Evolutionary conservation across 2,113 vertebrate genomes (phyloP), one percentile per base, ranked within the genome.

Genomic region (Sisor rabdophorus): DNA sequence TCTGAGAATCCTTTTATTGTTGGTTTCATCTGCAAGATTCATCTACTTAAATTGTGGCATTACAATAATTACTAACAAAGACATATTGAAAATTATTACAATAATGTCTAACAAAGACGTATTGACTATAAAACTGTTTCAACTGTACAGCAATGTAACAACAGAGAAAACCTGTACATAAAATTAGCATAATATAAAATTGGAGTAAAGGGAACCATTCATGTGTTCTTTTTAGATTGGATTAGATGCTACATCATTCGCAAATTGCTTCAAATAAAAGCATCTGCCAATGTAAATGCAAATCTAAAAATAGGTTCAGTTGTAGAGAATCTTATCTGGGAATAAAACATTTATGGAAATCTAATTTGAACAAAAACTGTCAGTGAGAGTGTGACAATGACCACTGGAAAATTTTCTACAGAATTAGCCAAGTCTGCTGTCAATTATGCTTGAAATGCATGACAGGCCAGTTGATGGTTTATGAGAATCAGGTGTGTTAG

Each of bases 401-500:
- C 22, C 48, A 64, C 48, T 64, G 52, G 17, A 52, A 63, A 74
- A 74, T 74, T 48, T n/a, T 75, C 59, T 64, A 75, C 47, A 64
- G 73, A 75, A 63, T 53, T 50, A 63, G 59, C 10, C 48, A 53
- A 52, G 53, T 30, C 53, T 24, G 47, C 47, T 53, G 28, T 64
- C 59, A 64, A 47, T 63, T 75, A 50, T 64, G 58, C 24, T 58
- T 72, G 58, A 74, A 53, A 75, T 36, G 53, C 26, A 36, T 53
- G 59, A 64, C 61, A 30, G 20, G 56, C 10, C 22, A 60, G 56
- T 28, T 22, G 56, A 32, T 74, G 59, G 47, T 61, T 53, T 61
- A 64, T 64, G 73, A 64, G 73, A 40, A 50, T 30, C 48, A 74
- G 58, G 72, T 75, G 59, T 74, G 26, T 64, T 53, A 24, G 73